phyloP scores from a whole-genome alignment of 2,888 invertebrate genomes.

The Imbricaverruca yamaguchii region DNA sequence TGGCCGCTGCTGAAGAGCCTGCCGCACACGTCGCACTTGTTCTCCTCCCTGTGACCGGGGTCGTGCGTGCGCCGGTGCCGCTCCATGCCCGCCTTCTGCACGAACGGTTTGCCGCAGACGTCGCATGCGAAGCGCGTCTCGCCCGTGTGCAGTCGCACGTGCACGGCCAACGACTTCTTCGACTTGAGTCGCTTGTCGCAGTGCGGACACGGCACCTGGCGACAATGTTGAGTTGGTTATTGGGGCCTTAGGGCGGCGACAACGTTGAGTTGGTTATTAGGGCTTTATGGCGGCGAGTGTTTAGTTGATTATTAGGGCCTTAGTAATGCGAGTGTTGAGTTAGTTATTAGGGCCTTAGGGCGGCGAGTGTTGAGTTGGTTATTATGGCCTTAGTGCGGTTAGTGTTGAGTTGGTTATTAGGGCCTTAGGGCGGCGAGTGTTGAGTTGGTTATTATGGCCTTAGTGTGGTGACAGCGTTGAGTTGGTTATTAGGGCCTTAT shows the following conservation, averaged over 20 bases:
- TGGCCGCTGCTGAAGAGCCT: not conserved
- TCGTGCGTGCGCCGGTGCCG: not conserved
- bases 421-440: too few species aligned
- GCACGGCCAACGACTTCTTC: not conserved
- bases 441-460: too few species aligned
- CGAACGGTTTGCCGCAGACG: not conserved
- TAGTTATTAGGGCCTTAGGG: too few species aligned
- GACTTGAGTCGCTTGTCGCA: constrained; percentile 5
- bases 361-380: too few species aligned
- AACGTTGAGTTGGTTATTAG: too few species aligned
- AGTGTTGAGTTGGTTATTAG: too few species aligned
- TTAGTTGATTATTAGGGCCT: too few species aligned
- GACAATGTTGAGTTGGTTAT: too few species aligned
- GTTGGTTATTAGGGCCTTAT: too few species aligned
- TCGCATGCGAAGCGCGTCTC: constrained; percentile 1
- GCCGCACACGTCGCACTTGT: not conserved
- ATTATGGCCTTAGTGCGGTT: too few species aligned
- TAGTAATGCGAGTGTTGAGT: too few species aligned
- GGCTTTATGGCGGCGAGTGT: not conserved
- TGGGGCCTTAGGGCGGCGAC: too few species aligned
- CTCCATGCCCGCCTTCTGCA: constrained; percentile 4
- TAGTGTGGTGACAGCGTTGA: not conserved
- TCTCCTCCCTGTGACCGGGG: not conserved
- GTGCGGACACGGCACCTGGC: not conserved
- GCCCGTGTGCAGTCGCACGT: not conserved